Evolutionary conservation across 2,113 vertebrate genomes (phyloP).

Genomic region (human (Homo sapiens)): DNA sequence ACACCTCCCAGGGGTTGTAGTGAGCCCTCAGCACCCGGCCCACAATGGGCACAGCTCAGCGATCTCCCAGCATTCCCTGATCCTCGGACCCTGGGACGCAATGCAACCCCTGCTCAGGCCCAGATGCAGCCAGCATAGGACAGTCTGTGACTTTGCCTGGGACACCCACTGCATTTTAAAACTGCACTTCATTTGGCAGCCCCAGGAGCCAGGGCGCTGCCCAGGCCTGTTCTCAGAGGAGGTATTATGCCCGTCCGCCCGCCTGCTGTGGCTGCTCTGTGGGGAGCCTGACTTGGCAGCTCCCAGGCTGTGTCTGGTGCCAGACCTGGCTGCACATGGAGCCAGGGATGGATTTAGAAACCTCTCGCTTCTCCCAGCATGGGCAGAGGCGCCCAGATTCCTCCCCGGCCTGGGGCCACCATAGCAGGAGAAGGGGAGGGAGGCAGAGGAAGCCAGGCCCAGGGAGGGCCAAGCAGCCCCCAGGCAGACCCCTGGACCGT

Average conservation of each 20-base stretch:
- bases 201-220: background rate
- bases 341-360: background rate
- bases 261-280: background rate
- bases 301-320: background rate
- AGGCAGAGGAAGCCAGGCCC: background rate
- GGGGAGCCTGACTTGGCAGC: background rate
- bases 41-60: background rate
- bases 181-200: background rate
- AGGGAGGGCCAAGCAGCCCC: too few species aligned
- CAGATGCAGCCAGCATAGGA: background rate
- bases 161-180: background rate
- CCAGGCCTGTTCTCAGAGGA: background rate
- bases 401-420: background rate
- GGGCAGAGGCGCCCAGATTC: background rate
- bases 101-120: background rate
- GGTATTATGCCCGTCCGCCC: background rate
- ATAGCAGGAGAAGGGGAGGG: fast-evolving
- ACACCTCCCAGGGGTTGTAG: background rate
- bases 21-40: background rate
- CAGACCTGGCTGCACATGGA: background rate
- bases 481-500: fast-evolving
- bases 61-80: background rate
- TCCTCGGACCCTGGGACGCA: background rate
- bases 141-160: background rate
- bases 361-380: background rate